Evolutionary conservation across 2,797 vertebrate genomes (phyloP), one percentile per base, ranked within the genome.

Genomic region (Limosa lapponica): DNA sequence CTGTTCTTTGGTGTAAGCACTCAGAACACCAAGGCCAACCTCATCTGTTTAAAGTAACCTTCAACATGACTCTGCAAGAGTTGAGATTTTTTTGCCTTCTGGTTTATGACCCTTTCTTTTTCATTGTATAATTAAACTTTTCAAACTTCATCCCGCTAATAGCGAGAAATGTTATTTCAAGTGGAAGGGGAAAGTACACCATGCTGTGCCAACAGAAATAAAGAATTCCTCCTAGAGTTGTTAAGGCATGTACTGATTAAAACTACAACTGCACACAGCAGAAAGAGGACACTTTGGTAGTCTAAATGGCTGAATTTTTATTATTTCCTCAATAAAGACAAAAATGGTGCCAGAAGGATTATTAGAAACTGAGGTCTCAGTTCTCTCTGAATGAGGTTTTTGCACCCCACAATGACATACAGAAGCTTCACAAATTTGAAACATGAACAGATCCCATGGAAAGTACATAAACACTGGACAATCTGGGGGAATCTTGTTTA

Each of bases 161-260:
- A 34, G 49, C 1, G 1, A 92, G 73, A 57, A 79, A 79, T 1
- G 4, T 43, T 10, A 37, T 70, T 72, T 66, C 22, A 55, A 92
- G 41, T 69, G 66, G 66, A 69, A 90, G 83, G 30, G 62, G 70
- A 92, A 86, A 72, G 64, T 34, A 58, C 70, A 72, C 54, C 92
- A 82, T 43, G 89, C 91, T 93, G 83, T 87, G 89, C 73, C 73
- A 90, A 23, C 24, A 91, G 90, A 90, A 94, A 87, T 93, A 94
- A 90, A 36, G 37, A 96, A 94, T 90, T 94, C 83, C 78, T 92
- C 65, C 74, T n/a, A 37, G 78, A 67, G 82, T 25, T 82, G 83
- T 84, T 84, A 89, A 90, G 80, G 54, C 70, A 44, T 6, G 52
- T 41, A 34, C 78, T 75, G 83, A 89, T 87, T 89, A 90, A 84